A percentile compares a stretch with the other conserved stretches of the same genome.
Conservation (phyloP, 1,140 invertebrate species). For the Oedothorax gibbosus region DNA sequence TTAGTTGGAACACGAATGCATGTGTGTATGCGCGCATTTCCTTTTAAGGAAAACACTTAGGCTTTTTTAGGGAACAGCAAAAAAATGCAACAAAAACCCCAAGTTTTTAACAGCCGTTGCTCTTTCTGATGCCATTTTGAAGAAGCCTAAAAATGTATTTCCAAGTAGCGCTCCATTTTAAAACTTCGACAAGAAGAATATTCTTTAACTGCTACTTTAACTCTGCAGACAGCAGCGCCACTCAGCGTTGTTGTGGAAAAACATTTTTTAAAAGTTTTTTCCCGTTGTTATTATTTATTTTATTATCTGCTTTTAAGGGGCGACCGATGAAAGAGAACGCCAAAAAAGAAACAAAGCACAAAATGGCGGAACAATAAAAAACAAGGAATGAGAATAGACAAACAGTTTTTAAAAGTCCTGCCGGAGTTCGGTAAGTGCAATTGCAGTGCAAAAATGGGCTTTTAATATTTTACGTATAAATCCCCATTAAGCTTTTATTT, state of each 20-base stretch:
- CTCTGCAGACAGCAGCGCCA: slow-evolving; percentile 50
- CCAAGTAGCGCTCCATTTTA: slow-evolving; percentile 54
- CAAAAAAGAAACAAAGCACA: slow-evolving; percentile 42
- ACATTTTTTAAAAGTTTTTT: slow-evolving; percentile 13
- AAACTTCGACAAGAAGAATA: slow-evolving; percentile 52
- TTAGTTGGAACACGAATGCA: slow-evolving; percentile 19
- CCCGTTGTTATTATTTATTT: slow-evolving; percentile 29
- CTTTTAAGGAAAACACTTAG: slow-evolving; percentile 58
- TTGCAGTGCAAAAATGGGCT: slow-evolving; percentile 58
- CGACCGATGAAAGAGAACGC: slow-evolving; percentile 50
- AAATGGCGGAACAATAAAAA: slow-evolving; percentile 39
- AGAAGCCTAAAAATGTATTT: slow-evolving; percentile 60
- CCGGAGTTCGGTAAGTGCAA: slow-evolving; percentile 50
- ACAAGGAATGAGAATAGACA: slow-evolving; percentile 48
- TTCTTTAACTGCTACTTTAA: slow-evolving; percentile 60
- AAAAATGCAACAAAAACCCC: slow-evolving; percentile 16
- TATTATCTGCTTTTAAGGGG: slow-evolving; percentile 44
- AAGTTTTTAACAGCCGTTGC: slow-evolving; percentile 51
- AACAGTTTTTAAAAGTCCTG: slow-evolving; percentile 57
- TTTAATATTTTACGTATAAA: slow-evolving; percentile 59
- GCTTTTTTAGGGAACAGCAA: slow-evolving; percentile 24
- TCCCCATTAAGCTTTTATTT: slow-evolving; percentile 59
- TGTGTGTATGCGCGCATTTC: slow-evolving; percentile 44
- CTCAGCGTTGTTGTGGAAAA: slow-evolving; percentile 29
- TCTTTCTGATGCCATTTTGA: slow-evolving; percentile 55